Conservation (phyloP, 2,113 vertebrate species). For the Bos javanicus region DNA sequence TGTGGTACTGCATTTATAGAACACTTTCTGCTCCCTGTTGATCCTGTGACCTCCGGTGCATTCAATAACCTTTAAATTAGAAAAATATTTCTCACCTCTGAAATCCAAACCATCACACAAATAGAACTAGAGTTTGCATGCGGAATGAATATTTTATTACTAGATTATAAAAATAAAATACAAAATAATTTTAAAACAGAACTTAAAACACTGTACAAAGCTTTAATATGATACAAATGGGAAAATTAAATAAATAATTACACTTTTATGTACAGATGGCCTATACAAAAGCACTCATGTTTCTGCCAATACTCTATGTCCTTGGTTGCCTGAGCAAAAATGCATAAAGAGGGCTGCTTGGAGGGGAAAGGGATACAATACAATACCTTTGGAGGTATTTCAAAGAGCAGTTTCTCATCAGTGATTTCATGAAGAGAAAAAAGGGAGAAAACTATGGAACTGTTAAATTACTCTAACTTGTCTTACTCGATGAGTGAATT, state of each 20-base stretch:
- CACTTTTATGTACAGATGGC: slow-evolving; percentile 94
- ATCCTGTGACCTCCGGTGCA: background rate
- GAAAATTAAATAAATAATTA: slow-evolving; percentile 96
- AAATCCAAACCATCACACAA: slow-evolving; percentile 66
- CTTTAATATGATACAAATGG: slow-evolving; percentile 98
- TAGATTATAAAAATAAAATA: slow-evolving; percentile 99
- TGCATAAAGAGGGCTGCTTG: slow-evolving; percentile 29
- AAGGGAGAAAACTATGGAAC: background rate
- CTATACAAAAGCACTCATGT: slow-evolving; percentile 78
- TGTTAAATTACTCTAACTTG: slow-evolving; percentile 15
- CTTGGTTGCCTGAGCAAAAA: slow-evolving; percentile 80
- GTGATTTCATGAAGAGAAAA: background rate
- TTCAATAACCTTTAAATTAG: slow-evolving; percentile 9
- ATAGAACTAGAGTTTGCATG: slow-evolving; percentile 88
- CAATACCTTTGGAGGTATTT: slow-evolving; percentile 31
- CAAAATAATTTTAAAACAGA: slow-evolving; percentile 98
- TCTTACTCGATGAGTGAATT: slow-evolving; percentile 11
- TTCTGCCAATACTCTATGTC: slow-evolving; percentile 70
- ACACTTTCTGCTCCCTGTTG: background rate
- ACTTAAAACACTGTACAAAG: slow-evolving; percentile 98
- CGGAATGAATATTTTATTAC: slow-evolving; percentile 99
- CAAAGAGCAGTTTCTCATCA: slow-evolving; percentile 43
- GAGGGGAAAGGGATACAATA: slow-evolving; percentile 1
- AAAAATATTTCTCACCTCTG: slow-evolving; percentile 40
- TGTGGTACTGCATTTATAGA: background rate